Evolutionary conservation across 2,113 vertebrate genomes (phyloP), one percentile per base, ranked within the genome.

Genomic region (Meriones unguiculatus): DNA sequence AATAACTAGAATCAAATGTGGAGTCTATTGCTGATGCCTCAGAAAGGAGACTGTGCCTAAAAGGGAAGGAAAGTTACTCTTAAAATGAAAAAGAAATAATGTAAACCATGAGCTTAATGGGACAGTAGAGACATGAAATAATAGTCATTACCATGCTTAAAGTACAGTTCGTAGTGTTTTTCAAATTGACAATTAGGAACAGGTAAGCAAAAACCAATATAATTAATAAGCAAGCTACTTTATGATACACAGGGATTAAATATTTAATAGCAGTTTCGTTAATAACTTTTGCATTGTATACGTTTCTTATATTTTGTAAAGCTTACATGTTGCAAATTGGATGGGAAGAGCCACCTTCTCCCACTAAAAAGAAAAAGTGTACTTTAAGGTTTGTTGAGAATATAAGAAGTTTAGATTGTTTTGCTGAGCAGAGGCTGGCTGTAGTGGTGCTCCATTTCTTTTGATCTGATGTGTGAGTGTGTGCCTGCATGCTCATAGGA

Each of bases 1-100:
- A 65, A 91, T 94, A 91, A 94, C 87, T 91, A 90, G 93, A 95
- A n/a, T n/a, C 4, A 96, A 95, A 88, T 32, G 3, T 32, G 35
- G 52, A 78, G 52, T 15, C 38, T 85, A n/a, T 78, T 85, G 4
- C 9, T 90, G 7, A 81, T 81, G 22, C 50, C 8, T 65, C 35
- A 91, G 89, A 82, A 94, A 81, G 35, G 6, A 54, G 62, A 72
- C 54, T 87, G 50, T 41, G 8, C 86, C 46, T 11, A 86, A 93
- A 88, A 59, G 84, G 57, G 15, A 89, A 86, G 20, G 7, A 38
- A 59, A 62, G 14, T 57, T 75, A 65, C 84, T 97, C 87, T 89
- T 92, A 30, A 20, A 54, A 32, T 38, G 35, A 38, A 35, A 80
- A 75, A 5, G 38, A 94, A 65, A 62, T 50, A 67, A 70, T 41